Evolutionary conservation across 1,140 invertebrate genomes (phyloP), one percentile per base, ranked within the genome.

Genomic region (Aphidius gifuensis): DNA sequence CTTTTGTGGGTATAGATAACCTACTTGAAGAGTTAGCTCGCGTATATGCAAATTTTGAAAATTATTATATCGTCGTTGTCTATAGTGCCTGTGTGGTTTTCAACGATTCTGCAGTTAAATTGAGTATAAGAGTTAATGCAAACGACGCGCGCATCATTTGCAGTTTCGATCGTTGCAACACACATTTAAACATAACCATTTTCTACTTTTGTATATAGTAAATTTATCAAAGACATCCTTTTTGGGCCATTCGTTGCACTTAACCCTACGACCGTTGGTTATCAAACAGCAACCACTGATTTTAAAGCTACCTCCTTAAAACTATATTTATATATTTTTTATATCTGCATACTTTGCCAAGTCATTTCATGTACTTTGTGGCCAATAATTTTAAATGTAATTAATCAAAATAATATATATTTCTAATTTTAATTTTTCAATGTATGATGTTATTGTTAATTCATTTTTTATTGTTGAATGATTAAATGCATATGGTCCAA

Each of bases 41-140:
- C 78, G 80, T 80, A 80, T 72, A 80, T 81, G 79, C 78, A 81
- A 81, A 81, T 81, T 81, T 80, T 7, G 73, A 79, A 75, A 80
- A 80, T 80, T 81, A 81, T 80, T 80, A 81, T 79, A 65, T 70
- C 66, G 16, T 40, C 40, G 53, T n/a, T 55, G 39, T 43, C 21
- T 40, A 9, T 23, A 23, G 50, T 32, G 73, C 43, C 32, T 50
- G 38, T 50, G 63, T 59, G 57, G 51, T 58, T 59, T 64, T 61
- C 40, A 45, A 50, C 56, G 54, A 38, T 43, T 40, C 39, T 55
- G 39, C 39, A 42, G n/a, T 56, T 38, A 9, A 44, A 21, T 53
- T 53, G 16, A 16, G 16, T 16, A 16, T 16, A 16, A 16, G 49
- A 60, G 53, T 43, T 44, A 44, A 44, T 11, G 11, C 40, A 40